These are phyloP conservation scores for Drosophila parvula DNA, from an alignment of 1,140 invertebrate genomes.

Conservation along the genomic window DNA sequence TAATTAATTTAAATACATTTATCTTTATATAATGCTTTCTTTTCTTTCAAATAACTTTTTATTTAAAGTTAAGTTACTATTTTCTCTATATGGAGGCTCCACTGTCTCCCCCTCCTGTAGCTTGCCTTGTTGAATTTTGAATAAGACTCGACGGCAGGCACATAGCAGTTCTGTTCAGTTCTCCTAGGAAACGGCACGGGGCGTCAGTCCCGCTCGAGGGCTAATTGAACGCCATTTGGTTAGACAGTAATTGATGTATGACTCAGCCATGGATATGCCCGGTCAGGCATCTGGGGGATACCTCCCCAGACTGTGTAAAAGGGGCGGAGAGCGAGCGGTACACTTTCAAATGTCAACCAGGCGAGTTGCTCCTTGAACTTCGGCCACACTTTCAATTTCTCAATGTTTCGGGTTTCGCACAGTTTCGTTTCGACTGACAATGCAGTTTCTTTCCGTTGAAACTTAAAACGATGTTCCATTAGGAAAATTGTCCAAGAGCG, in stretches of 20 bases:
- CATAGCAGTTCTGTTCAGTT: background rate
- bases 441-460: constrained; percentile 61
- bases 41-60: too few relatives aligned
- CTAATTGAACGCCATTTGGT: constrained; percentile 80
- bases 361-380: constrained; percentile 14
- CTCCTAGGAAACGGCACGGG: constrained; percentile 9
- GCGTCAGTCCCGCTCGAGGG: constrained; percentile 41
- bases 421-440: constrained; percentile 39
- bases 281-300: constrained; percentile 43
- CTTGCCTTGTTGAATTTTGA: constrained; percentile 60
- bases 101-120: constrained; percentile 18
- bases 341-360: constrained; percentile 49
- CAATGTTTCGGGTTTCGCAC: constrained; percentile 23
- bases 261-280: constrained; percentile 46
- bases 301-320: background rate
- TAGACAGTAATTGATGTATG: constrained; percentile 80
- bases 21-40: background rate
- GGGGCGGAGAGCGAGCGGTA: background rate
- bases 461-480: constrained; percentile 69
- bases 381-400: constrained; percentile 7
- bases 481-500: constrained; percentile 61
- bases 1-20: background rate
- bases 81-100: background rate
- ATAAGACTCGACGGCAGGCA: constrained; percentile 24
- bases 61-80: background rate